Conservation (phyloP, 1,140 invertebrate species). For the Drosophila orosa region DNA sequence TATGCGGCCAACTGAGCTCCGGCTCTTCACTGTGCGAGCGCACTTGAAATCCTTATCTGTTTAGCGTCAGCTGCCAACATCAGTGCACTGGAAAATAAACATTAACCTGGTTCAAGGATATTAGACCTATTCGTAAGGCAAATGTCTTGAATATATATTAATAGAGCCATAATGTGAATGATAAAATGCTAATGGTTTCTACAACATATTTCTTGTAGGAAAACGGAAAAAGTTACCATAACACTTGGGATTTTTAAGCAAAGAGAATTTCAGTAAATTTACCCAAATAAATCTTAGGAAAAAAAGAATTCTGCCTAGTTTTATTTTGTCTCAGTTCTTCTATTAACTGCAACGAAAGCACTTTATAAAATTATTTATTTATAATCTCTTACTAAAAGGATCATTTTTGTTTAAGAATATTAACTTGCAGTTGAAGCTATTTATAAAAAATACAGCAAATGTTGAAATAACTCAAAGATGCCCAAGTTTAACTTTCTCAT, state of each 20-base stretch:
- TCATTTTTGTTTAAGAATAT: too few species aligned
- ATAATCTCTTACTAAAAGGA: too few species aligned
- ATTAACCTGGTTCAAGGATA: too few species aligned
- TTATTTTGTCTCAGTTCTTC: too few species aligned
- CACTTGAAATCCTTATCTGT: conserved; percentile 72
- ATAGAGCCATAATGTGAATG: background rate
- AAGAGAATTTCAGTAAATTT: background rate
- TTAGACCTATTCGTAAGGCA: fast-evolving
- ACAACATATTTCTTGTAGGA: background rate
- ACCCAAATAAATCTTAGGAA: background rate
- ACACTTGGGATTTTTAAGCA: too few species aligned
- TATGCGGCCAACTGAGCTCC: conserved; percentile 47
- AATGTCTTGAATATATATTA: background rate
- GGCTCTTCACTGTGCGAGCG: conserved; percentile 33
- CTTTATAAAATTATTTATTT: background rate
- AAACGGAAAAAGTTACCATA: too few species aligned
- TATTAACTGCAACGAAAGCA: background rate
- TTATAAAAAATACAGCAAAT: too few species aligned
- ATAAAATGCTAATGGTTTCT: background rate
- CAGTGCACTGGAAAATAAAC: background rate
- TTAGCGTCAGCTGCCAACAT: conserved; percentile 69
- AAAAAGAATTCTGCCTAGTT: too few species aligned
- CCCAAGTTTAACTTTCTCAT: too few species aligned
- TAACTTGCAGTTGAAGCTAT: too few species aligned
- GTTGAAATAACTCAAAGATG: too few species aligned